Percentiles rank a stretch among this genome's conserved stretches.
Evolutionary conservation across 2,797 vertebrate species (phyloP).

Genomic region (Gallinago nigripennis): DNA sequence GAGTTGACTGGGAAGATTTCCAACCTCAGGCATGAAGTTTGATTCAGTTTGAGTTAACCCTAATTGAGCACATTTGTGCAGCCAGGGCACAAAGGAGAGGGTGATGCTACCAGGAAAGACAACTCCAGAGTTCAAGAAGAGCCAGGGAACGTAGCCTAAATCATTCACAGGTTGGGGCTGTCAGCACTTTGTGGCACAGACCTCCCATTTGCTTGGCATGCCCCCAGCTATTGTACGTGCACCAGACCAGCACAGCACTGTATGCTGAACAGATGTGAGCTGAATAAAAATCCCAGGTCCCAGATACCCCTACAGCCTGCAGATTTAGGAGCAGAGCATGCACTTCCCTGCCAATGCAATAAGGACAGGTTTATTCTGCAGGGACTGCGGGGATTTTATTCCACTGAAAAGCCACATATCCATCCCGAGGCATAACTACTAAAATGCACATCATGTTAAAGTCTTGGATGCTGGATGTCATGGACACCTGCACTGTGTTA

Average conservation of each 20-base stretch:
- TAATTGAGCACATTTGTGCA: constrained; percentile 66
- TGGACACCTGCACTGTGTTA: not conserved
- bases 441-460: not conserved
- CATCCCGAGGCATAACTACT: not conserved
- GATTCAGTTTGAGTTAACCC: constrained; percentile 75
- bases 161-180: constrained; percentile 1
- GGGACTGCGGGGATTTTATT: not conserved
- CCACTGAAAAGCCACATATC: not conserved
- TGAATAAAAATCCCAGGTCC: constrained; percentile 43
- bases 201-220: constrained; percentile 20
- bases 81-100: constrained; percentile 38
- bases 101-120: constrained; percentile 9
- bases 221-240: not conserved
- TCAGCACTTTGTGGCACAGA: not conserved
- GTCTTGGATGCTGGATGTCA: not conserved
- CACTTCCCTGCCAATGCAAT: not conserved
- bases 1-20: constrained; percentile 78
- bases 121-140: constrained; percentile 33
- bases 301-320: not conserved
- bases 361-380: not conserved
- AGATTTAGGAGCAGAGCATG: not conserved
- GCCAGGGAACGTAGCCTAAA: not conserved
- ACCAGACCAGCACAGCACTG: not conserved
- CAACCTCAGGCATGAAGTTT: constrained; percentile 72
- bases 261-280: constrained; percentile 40